Percentiles rank a stretch among this genome's conserved stretches.
These are phyloP conservation scores for Cetonia aurata DNA, from an alignment of 2,888 invertebrate species.

Conservation along the genomic window DNA sequence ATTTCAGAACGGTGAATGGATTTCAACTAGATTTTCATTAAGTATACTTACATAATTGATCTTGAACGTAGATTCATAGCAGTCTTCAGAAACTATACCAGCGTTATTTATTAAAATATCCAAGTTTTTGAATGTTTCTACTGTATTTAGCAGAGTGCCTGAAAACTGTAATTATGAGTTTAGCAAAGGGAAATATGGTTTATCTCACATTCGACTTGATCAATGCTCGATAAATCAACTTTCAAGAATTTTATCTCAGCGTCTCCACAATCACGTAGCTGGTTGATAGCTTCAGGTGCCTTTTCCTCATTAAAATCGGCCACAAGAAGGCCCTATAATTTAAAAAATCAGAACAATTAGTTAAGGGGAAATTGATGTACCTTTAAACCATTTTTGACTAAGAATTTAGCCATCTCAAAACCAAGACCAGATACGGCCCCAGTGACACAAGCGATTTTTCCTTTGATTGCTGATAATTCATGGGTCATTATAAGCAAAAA, in stretches of 20 bases:
- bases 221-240: conserved; percentile 18
- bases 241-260: conserved; percentile 35
- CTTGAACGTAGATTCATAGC: conserved; percentile 27
- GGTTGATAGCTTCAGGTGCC: conserved; percentile 7
- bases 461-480: conserved; percentile 32
- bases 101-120: conserved; percentile 44
- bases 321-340: conserved; percentile 41
- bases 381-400: conserved; percentile 41
- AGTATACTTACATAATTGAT: conserved; percentile 42
- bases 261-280: conserved; percentile 30
- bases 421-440: conserved; percentile 44
- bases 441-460: conserved; percentile 44
- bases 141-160: conserved; percentile 40
- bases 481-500: background rate
- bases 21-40: background rate
- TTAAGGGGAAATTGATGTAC: conserved; percentile 25
- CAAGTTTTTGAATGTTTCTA: conserved; percentile 35
- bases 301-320: conserved; percentile 22
- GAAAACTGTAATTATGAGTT: conserved; percentile 9
- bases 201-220: conserved; percentile 33
- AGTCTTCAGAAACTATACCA: conserved; percentile 29
- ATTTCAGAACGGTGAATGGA: too few species aligned
- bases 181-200: background rate
- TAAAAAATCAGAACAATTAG: background rate
- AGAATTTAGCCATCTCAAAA: conserved; percentile 25